Evolutionary conservation across 2,888 invertebrate species (phyloP), one percentile per base, ranked within the genome.

Genomic region (Flexamia atlantica): DNA sequence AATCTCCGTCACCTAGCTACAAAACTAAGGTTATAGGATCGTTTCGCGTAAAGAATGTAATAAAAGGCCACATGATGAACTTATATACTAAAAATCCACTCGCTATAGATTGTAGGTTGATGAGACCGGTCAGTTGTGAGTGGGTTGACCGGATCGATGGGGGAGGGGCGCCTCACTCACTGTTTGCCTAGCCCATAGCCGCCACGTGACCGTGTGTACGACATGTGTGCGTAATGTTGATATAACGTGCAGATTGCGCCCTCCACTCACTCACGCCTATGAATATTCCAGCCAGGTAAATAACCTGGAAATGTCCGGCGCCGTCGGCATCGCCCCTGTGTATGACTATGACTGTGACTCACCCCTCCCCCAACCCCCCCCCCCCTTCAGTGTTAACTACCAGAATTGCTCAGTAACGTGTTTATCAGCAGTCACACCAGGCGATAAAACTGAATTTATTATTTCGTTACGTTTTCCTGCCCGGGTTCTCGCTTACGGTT

Each of bases 231-330:
- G 36, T 72, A 36, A 72, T 72, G 72, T 17, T 20, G 42, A 72
- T 72, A 72, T 72, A 42, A 40, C 72, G 72, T 72, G 72, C 23
- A 42, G 72, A 36, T 72, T 42, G 42, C 32, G 72, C 40, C n/a
- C 20, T 1, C 68, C 5, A 3, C 5, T 3, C 5, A 32, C 25
- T n/a, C 60, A 3, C 20, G 32, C 25, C 23, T 42, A 72, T 72
- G 42, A 72, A 72, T 72, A 72, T 72, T 72, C 72, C 14, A 70
- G 9, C 60, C 60, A 68, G 68, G 68, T 60, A 60, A 60, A 60
- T 60, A 60, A 60, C 60, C 25, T 60, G 60, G 60, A n/a, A 60
- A 20, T 60, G 60, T 60, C 14, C n/a, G 12, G 53, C 14, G 46
- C 46, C 46, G 23, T 20, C 7, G 28, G 14, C 32, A 32, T 68